Conservation (phyloP, 2,888 invertebrate genomes). For the Idaea straminata region DNA sequence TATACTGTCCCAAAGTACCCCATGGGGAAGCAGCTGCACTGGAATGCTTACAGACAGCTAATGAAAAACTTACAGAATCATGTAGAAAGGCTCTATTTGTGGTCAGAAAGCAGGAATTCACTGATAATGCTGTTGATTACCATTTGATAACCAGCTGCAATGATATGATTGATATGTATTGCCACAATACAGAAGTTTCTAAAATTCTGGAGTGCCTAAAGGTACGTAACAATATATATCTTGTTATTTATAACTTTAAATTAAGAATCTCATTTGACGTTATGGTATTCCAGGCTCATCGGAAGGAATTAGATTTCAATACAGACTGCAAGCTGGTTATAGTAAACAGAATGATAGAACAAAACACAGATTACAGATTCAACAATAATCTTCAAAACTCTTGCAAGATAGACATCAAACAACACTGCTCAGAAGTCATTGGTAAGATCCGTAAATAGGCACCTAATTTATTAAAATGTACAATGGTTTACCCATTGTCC, state of each 20-base stretch:
- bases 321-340: conserved; percentile 91
- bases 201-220: conserved; percentile 89
- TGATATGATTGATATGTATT: conserved; percentile 92
- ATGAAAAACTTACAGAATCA: conserved; percentile 81
- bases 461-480: neutral
- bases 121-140: conserved; percentile 93
- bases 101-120: conserved; percentile 91
- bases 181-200: conserved; percentile 85
- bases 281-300: conserved; percentile 79
- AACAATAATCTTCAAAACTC: conserved; percentile 91
- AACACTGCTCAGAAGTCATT: conserved; percentile 73
- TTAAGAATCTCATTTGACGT: conserved; percentile 7
- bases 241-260: neutral
- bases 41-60: conserved; percentile 87
- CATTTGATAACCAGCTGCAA: conserved; percentile 91
- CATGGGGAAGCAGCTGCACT: conserved; percentile 87
- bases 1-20: conserved; percentile 84
- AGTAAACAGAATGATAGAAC: conserved; percentile 93
- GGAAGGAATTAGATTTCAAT: conserved; percentile 89
- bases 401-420: conserved; percentile 90
- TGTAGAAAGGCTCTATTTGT: conserved; percentile 93
- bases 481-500: neutral
- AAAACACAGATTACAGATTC: conserved; percentile 93
- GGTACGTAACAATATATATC: conserved; percentile 60
- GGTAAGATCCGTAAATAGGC: conserved; percentile 45